Base-by-base conservation (phyloP, 1,140 invertebrate species). In the Trachelipus rathkii region DNA sequence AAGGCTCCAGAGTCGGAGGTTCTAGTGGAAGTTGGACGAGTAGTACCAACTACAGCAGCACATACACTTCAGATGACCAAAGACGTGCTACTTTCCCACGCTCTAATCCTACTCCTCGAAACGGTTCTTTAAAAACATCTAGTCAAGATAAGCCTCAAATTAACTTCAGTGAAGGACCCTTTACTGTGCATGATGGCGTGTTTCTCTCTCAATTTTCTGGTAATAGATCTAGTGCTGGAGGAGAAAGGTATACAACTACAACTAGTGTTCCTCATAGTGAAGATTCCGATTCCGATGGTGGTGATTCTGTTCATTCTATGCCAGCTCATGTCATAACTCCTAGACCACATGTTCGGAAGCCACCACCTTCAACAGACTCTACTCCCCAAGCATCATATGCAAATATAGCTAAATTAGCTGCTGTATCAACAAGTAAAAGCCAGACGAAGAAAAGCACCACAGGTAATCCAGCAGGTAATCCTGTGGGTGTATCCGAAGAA, bases 271-370 rank as follows among this genome's bases (percentile, higher is more conserved):
- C 79, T 15, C 77, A 81, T 46, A 81, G 79, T 71, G 79, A 81
- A 45, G 77, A 78, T 69, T 81, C 79, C 10, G 79, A 75, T 44
- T 81, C 79, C 33, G 79, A 81, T 76, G 79, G 79, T 23, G 79
- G 77, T 60, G 79, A 81, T 44, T 81, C 79, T 43, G 79, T 81
- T 44, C 79, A 78, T 74, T 81, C 79, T 8, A 81, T 81, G 79
- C 79, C 79, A 45, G 73, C 71, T 74, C 79, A 76, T 67, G 76
- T 77, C 72, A 81, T 78, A 45, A 81, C 79, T 10, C 77, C 79
- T 23, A 45, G 79, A 43, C 79, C 79, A 21, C 77, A 81, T 60
- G 79, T 81, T 44, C 77, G 79, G 46, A 81, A 81, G 21, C 79
- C 79, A 13, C 79, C 79, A 8, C 77, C 79, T 21, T 81, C 79